Base-by-base conservation (phyloP, 1,140 invertebrate genomes). In the Lepidurus packardi region DNA sequence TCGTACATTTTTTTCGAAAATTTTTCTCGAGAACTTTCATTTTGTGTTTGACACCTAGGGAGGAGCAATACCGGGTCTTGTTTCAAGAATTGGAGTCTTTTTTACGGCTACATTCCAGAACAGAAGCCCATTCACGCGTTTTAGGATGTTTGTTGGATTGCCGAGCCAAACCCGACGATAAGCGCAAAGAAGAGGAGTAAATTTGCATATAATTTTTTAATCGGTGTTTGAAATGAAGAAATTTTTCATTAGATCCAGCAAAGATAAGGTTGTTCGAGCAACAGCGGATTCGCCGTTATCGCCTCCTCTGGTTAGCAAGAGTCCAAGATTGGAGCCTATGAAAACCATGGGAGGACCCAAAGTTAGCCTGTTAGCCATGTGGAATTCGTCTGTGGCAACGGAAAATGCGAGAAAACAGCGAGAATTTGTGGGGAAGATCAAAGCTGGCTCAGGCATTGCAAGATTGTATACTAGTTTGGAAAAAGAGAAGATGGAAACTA, bases 121-220 rank as follows among this genome's bases (percentile, higher is more conserved):
- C 88, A 82, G 89, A 88, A 24, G 85, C 88, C 79, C 96, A 98
- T 83, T 88, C 89, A 75, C 90, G 90, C 81, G 88, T 98, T 13
- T 87, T 98, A 13, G 91, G 92, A 76, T 96, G 94, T 84, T 85
- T 98, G 9, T 86, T 94, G 43, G 93, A 97, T 83, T 92, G 93
- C 82, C 88, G 92, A 82, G 86, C 90, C 82, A 87, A 87, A 80
- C 42, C 25, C n/a, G 21, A 47, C 73, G 44, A 47, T 21, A 16
- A 78, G 75, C 21, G 78, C 75, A 47, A 73, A 13, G 43, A 78
- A 78, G 25, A n/a, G 9, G 24, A 24, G 42, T 24, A 41, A 9
- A 74, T 25, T 74, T 74, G n/a, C 41, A 0, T 7, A n/a, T 0
- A 76, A 8, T 9, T 11, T 10, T 6, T 43, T 76, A 0, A 7